These are phyloP conservation scores for Mactromeris polynyma DNA, from an alignment of 2,888 invertebrate genomes.

Conservation along the genomic window DNA sequence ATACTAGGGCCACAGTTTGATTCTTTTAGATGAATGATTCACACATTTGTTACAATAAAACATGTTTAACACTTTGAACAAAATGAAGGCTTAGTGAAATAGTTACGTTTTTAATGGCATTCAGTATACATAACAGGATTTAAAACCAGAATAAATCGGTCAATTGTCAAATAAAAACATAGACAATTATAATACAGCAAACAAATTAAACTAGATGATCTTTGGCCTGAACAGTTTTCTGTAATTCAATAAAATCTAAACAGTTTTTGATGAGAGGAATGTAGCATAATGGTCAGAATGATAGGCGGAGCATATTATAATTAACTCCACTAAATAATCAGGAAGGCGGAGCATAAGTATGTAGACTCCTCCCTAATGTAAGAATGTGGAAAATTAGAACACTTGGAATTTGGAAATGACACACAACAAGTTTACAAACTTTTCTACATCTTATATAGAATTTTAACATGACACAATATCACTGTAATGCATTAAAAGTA, in stretches of 20 bases:
- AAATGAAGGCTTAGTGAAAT: too few species aligned
- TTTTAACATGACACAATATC: background rate
- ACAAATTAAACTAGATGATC: background rate
- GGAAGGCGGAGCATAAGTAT: background rate
- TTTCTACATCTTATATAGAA: background rate
- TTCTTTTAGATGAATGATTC: too few species aligned
- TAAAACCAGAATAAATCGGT: background rate
- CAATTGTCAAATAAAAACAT: background rate
- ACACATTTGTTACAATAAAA: too few species aligned
- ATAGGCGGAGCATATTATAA: background rate
- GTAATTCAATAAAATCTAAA: background rate
- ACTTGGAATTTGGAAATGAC: background rate
- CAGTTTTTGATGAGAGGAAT: background rate
- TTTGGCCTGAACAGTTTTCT: background rate
- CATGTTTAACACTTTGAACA: too few species aligned
- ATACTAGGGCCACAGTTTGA: too few species aligned
- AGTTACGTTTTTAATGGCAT: too few species aligned
- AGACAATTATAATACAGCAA: background rate
- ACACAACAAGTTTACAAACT: background rate
- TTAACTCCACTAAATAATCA: constrained; percentile 2
- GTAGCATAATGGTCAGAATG: background rate
- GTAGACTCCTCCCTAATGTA: background rate
- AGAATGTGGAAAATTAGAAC: background rate
- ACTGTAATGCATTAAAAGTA: background rate
- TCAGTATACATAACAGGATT: too few species aligned